phyloP scores from a whole-genome alignment of 1,140 invertebrate genomes.

The Laodelphax striatellus region DNA sequence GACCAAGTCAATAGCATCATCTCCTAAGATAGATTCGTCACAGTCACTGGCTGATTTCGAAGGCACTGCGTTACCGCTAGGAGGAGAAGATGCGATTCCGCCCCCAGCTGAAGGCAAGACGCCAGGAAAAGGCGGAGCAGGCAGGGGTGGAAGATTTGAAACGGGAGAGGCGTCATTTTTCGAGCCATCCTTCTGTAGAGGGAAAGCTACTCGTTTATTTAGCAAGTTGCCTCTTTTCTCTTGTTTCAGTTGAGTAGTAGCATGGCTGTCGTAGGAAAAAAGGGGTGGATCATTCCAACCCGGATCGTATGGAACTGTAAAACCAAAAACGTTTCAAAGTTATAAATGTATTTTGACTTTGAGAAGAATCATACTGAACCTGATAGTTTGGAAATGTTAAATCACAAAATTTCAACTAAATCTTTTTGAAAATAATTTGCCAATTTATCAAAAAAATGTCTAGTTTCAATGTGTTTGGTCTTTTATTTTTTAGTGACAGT shows the following conservation, averaged over 20 bases:
- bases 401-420: too few relatives aligned
- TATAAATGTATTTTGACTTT: too few relatives aligned
- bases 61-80: background rate
- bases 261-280: conserved; percentile 28
- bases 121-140: conserved; percentile 7
- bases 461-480: too few relatives aligned
- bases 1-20: conserved; percentile 23
- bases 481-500: too few relatives aligned
- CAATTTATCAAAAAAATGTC: too few relatives aligned
- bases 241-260: conserved; percentile 11
- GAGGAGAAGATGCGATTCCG: conserved; percentile 19
- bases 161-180: background rate
- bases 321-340: too few relatives aligned
- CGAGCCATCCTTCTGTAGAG: conserved; percentile 13
- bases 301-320: conserved; percentile 23
- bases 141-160: conserved; percentile 15
- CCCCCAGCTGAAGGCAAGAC: conserved; percentile 12
- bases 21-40: too few relatives aligned
- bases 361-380: too few relatives aligned
- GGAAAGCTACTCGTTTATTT: conserved; percentile 37
- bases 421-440: too few relatives aligned
- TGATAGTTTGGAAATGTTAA: too few relatives aligned
- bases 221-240: conserved; percentile 27
- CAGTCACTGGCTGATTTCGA: conserved; percentile 21
- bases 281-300: conserved; percentile 41